Conservation (phyloP, 2,888 invertebrate genomes). For the Sepiola atlantica region DNA sequence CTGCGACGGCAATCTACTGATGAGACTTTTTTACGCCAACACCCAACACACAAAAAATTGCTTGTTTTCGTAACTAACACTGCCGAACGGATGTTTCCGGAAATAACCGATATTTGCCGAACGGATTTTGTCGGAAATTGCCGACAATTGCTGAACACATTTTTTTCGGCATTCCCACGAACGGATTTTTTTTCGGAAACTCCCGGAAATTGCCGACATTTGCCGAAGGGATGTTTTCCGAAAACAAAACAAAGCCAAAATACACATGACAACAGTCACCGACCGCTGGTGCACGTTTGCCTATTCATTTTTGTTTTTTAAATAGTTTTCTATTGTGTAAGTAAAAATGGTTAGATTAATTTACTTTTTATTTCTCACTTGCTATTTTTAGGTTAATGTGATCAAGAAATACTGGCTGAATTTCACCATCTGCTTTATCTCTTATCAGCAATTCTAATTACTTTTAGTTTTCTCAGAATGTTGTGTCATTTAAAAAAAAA, state of each 20-base stretch:
- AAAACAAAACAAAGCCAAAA: no score
- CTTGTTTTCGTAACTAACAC: no score
- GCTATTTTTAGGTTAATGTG: neutral
- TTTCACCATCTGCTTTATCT: neutral
- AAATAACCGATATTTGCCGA: constrained; percentile 2
- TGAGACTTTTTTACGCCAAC: neutral
- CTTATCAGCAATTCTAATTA: neutral
- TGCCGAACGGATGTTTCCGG: neutral
- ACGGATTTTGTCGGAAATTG: no score
- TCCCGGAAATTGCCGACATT: no score
- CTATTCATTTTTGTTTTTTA: neutral
- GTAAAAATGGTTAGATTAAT: neutral
- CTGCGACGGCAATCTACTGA: neutral
- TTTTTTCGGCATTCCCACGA: no score
- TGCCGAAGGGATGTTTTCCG: no score
- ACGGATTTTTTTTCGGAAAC: no score
- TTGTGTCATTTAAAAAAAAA: no score
- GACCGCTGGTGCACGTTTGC: neutral
- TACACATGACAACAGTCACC: no score
- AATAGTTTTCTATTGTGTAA: neutral
- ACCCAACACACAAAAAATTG: no score
- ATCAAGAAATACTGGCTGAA: neutral
- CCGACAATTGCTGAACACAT: no score
- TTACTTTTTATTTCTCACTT: neutral
- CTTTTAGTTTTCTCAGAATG: no score